A percentile compares a stretch with the other conserved stretches of the same genome.
Conservation (phyloP, 2,797 vertebrate genomes). For the Aythya fuligula region DNA sequence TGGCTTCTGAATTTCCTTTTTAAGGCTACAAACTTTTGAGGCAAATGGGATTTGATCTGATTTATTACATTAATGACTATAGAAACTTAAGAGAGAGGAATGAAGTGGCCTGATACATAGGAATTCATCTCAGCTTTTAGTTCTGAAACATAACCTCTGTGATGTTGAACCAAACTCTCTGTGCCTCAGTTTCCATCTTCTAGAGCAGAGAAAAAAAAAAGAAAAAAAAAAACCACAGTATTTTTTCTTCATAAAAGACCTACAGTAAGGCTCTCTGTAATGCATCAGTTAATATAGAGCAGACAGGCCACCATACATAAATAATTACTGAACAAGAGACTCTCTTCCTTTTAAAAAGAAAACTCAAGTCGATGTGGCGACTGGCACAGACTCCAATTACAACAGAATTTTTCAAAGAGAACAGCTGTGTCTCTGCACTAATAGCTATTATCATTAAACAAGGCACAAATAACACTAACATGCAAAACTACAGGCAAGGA, state of each 20-base stretch:
- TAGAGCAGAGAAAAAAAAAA: background rate
- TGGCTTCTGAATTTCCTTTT: background rate
- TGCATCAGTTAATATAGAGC: background rate
- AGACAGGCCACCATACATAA: background rate
- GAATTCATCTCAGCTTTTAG: background rate
- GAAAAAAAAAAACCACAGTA: background rate
- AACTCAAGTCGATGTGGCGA: background rate
- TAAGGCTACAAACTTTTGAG: background rate
- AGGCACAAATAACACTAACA: background rate
- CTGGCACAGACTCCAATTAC: background rate
- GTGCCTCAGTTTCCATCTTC: background rate
- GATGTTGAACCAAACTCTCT: background rate
- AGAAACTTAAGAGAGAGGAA: background rate
- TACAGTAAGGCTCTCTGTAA: background rate
- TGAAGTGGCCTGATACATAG: background rate
- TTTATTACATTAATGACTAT: background rate
- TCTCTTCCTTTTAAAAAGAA: background rate
- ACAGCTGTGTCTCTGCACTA: background rate
- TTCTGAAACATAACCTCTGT: background rate
- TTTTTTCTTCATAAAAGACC: background rate
- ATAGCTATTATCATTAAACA: conserved; percentile 16
- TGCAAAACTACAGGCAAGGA: background rate
- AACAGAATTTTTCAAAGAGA: background rate
- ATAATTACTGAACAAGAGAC: background rate
- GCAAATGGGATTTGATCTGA: background rate